Percentiles rank a stretch among this genome's conserved stretches.
phyloP scores from a whole-genome alignment of 2,888 invertebrate species.

The Cheilosia vulpina region DNA sequence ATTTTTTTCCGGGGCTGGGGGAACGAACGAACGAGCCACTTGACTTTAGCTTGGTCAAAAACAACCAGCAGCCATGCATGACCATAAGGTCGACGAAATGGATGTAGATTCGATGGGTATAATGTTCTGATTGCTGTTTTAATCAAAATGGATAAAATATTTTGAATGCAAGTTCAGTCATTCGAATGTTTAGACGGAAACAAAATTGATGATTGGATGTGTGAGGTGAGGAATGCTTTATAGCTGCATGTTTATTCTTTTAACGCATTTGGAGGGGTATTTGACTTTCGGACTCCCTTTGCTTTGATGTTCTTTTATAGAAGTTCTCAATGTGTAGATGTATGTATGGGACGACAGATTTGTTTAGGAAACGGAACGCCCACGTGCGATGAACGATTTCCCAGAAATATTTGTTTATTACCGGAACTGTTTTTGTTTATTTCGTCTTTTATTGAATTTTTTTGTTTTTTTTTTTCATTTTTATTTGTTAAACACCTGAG shows the following conservation, averaged over 20 bases:
- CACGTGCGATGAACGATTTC: constrained; percentile 1
- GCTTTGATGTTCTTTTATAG: constrained; percentile 23
- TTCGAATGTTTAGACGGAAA: constrained; percentile 26
- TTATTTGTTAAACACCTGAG: background rate
- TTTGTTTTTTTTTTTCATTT: background rate
- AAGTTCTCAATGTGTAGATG: background rate
- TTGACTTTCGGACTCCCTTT: constrained; percentile 35
- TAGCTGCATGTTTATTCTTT: constrained; percentile 42
- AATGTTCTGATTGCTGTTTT: constrained; percentile 40
- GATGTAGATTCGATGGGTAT: background rate
- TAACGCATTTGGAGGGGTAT: constrained; percentile 36
- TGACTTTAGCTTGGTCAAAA: constrained; percentile 20
- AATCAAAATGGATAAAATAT: constrained; percentile 49
- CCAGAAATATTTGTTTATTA: background rate
- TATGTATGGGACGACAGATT: background rate
- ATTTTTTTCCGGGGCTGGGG: background rate
- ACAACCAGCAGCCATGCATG: constrained; percentile 21
- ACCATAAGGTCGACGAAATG: constrained; percentile 31
- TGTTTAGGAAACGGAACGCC: constrained; percentile 8
- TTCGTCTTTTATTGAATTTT: background rate
- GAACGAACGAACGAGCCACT: constrained; percentile 10
- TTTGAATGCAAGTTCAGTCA: constrained; percentile 43
- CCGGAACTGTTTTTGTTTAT: constrained; percentile 1
- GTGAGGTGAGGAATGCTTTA: constrained; percentile 22
- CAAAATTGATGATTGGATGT: constrained; percentile 2